Evolutionary conservation across 2,888 invertebrate genomes (phyloP).

Genomic region (Bombylius discolor): DNA sequence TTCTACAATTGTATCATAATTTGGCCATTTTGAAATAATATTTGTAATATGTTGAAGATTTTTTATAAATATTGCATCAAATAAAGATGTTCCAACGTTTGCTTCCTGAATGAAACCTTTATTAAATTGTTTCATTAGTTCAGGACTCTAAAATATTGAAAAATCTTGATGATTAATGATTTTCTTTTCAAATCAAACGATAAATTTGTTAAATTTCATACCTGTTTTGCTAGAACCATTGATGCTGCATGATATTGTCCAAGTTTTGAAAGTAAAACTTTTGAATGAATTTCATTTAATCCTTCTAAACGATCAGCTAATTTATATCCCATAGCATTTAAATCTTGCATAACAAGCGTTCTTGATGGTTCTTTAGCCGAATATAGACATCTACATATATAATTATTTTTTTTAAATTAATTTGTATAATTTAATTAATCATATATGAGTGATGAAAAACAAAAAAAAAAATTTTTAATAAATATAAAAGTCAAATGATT

Average conservation of each 20-base stretch:
- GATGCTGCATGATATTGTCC: constrained; percentile 43
- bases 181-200: too few relatives aligned
- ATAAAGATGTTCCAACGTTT: background rate
- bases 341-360: constrained; percentile 18
- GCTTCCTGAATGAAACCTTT: constrained; percentile 9
- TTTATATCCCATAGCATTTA: constrained; percentile 36
- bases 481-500: too few relatives aligned
- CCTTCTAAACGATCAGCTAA: constrained; percentile 41
- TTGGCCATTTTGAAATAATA: constrained; percentile 12
- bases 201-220: constrained; percentile 18
- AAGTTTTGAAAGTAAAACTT: constrained; percentile 39
- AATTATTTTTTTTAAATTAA: background rate
- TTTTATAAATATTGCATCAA: constrained; percentile 9
- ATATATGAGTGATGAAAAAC: too few relatives aligned
- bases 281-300: constrained; percentile 40
- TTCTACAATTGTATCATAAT: constrained; percentile 11
- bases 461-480: too few relatives aligned
- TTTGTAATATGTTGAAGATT: constrained; percentile 13
- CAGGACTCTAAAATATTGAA: constrained; percentile 11
- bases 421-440: too few relatives aligned
- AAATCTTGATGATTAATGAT: background rate
- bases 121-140: constrained; percentile 10
- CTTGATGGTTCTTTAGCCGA: background rate
- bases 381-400: background rate
- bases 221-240: constrained; percentile 39